These are phyloP conservation scores for Solen grandis DNA, from an alignment of 1,140 invertebrate species.

Conservation along the genomic window DNA sequence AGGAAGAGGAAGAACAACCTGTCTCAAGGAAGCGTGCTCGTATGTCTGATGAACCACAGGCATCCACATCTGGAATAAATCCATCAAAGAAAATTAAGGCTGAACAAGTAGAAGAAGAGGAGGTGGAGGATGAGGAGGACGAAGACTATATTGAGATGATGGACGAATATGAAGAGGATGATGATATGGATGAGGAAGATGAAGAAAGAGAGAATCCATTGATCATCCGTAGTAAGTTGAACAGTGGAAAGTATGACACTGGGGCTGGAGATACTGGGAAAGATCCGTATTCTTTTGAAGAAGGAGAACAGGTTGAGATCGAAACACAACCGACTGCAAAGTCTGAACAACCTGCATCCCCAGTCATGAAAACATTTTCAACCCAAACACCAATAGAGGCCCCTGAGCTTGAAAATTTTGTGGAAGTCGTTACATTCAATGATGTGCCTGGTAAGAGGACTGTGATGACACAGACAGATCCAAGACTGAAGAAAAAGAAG, in stretches of 20 bases:
- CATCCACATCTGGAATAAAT: neutral
- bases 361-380: conserved; percentile 61
- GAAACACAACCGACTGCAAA: conserved; percentile 41
- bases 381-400: conserved; percentile 67
- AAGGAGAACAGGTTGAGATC: conserved; percentile 48
- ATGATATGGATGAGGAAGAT: conserved; percentile 44
- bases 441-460: conserved; percentile 73
- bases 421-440: conserved; percentile 76
- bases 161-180: conserved; percentile 55
- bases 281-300: conserved; percentile 46
- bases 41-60: conserved; percentile 1
- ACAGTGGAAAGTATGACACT: conserved; percentile 19
- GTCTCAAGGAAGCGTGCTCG: neutral
- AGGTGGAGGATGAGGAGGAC: conserved; percentile 41
- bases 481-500: conserved; percentile 76
- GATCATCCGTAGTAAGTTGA: conserved; percentile 37
- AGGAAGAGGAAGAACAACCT: neutral
- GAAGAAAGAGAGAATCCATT: conserved; percentile 43
- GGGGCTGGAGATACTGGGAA: neutral
- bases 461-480: conserved; percentile 77
- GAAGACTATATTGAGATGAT: conserved; percentile 37
- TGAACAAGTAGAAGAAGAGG: conserved; percentile 40
- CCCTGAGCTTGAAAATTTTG: conserved; percentile 64
- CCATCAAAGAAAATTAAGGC: conserved; percentile 6
- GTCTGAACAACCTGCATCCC: conserved; percentile 42